phyloP scores from a whole-genome alignment of 2,113 vertebrate genomes.

The Carassius gibelio region DNA sequence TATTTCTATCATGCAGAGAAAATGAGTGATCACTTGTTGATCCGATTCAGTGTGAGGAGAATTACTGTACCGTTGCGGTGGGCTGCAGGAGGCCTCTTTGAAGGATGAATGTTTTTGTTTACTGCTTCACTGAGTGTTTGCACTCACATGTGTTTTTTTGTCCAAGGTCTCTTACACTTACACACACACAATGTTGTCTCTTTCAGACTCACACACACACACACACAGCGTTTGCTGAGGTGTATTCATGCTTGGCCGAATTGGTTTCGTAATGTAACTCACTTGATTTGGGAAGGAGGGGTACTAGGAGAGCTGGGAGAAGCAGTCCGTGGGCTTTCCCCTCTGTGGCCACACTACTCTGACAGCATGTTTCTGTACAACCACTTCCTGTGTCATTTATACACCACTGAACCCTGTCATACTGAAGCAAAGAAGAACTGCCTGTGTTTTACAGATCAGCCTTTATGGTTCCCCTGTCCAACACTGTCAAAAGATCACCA shows the following conservation, averaged over 20 bases:
- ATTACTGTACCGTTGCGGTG: not conserved
- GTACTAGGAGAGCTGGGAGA: not conserved
- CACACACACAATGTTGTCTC: not conserved
- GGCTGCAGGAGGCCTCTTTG: not conserved
- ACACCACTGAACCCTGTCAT: not conserved
- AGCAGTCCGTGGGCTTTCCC: not conserved
- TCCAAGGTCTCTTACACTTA: not conserved
- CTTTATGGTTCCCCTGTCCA: not conserved
- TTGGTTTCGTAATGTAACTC: not conserved
- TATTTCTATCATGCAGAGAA: not conserved
- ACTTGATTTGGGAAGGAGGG: not conserved
- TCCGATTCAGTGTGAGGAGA: not conserved
- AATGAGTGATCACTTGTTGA: not conserved
- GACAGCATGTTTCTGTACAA: conserved; percentile 8
- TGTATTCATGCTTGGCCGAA: not conserved
- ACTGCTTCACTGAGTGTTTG: not conserved
- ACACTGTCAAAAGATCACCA: too few relatives aligned
- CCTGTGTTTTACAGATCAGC: not conserved
- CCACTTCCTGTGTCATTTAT: not conserved
- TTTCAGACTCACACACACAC: not conserved
- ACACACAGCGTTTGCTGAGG: not conserved
- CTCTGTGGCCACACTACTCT: not conserved
- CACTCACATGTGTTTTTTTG: not conserved
- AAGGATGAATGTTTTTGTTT: conserved; percentile 7
- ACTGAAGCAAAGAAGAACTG: not conserved